phyloP scores from a whole-genome alignment of 2,888 invertebrate species.

The Campoplex nolae region DNA sequence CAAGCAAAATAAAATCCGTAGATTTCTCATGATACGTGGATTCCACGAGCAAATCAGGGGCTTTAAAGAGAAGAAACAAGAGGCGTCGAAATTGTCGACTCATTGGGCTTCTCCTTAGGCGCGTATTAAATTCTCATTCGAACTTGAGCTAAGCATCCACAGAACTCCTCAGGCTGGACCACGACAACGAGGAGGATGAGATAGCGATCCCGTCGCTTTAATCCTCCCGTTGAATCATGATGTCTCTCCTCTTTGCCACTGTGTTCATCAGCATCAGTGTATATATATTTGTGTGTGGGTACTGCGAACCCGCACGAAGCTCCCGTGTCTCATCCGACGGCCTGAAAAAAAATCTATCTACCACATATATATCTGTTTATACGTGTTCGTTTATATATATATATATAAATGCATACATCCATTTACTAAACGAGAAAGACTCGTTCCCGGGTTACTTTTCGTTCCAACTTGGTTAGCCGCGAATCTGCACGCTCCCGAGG shows the following conservation, averaged over 20 bases:
- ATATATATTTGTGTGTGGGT: neutral
- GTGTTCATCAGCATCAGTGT: neutral
- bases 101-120: neutral
- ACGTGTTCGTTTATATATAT: neutral
- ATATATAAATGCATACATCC: neutral
- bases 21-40: slow-evolving; percentile 10
- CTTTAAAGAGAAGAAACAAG: slow-evolving; percentile 19
- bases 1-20: neutral
- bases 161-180: slow-evolving; percentile 45
- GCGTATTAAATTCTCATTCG: slow-evolving; percentile 43
- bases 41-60: slow-evolving; percentile 8
- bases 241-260: slow-evolving; percentile 40
- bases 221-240: slow-evolving; percentile 66
- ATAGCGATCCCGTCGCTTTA: slow-evolving; percentile 66
- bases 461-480: slow-evolving; percentile 55
- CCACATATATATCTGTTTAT: slow-evolving; percentile 13
- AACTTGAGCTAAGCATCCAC: slow-evolving; percentile 24
- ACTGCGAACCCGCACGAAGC: slow-evolving; percentile 32
- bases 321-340: slow-evolving; percentile 50
- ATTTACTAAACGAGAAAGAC: slow-evolving; percentile 55
- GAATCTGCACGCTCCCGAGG: slow-evolving; percentile 49
- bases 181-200: slow-evolving; percentile 61
- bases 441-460: slow-evolving; percentile 62
- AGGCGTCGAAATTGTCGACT: slow-evolving; percentile 23
- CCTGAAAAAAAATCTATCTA: slow-evolving; percentile 53